Percentiles rank a stretch among this genome's conserved stretches.
These are phyloP conservation scores for Polydrusus cervinus DNA, from an alignment of 2,888 invertebrate species.

Conservation along the genomic window DNA sequence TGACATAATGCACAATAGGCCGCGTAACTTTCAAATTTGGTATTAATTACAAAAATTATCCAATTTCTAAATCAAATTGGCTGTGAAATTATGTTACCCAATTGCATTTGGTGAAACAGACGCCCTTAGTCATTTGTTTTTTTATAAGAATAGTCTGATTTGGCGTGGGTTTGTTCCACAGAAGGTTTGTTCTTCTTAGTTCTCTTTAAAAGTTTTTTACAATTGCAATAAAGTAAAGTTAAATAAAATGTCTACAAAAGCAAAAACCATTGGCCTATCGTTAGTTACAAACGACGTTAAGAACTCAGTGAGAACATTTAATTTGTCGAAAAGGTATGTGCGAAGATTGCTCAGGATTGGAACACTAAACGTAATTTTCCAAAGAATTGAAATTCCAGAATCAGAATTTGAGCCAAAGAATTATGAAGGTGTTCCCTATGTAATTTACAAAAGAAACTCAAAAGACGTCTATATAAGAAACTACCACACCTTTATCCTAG, in stretches of 20 bases:
- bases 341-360: conserved; percentile 39
- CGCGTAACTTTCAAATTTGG: too few relatives aligned
- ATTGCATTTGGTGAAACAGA: neutral
- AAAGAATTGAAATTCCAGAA: conserved; percentile 37
- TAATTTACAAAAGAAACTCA: conserved; percentile 40
- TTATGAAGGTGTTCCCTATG: conserved; percentile 36
- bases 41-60: too few relatives aligned
- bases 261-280: neutral
- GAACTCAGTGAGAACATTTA: conserved; percentile 37
- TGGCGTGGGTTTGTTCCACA: neutral
- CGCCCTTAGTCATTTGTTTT: neutral
- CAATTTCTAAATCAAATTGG: neutral
- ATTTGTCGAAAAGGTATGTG: conserved; percentile 43
- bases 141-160: neutral
- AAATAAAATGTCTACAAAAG: neutral
- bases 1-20: too few relatives aligned
- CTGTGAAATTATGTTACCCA: neutral
- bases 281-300: conserved; percentile 20
- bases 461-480: conserved; percentile 35
- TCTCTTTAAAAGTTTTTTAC: neutral
- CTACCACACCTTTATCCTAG: conserved; percentile 22
- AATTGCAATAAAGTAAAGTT: neutral
- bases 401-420: conserved; percentile 38
- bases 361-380: conserved; percentile 40
- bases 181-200: too few relatives aligned